phyloP scores from a whole-genome alignment of 2,113 vertebrate species.

The Gambusia affinis region DNA sequence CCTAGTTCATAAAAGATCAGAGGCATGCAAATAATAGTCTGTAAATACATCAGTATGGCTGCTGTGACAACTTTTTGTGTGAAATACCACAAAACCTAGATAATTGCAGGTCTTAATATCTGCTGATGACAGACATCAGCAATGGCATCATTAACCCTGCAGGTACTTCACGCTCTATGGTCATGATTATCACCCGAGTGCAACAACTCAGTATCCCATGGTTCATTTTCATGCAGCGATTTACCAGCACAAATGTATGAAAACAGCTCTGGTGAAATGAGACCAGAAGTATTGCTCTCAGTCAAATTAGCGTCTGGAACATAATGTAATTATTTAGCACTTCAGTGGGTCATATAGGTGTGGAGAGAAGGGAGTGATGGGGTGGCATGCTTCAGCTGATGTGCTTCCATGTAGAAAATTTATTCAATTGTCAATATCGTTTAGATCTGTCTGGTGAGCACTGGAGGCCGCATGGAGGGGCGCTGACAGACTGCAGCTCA shows the following conservation, averaged over 20 bases:
- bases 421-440: slow-evolving; percentile 81
- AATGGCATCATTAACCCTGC: slow-evolving; percentile 29
- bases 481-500: slow-evolving; percentile 55
- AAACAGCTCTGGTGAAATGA: slow-evolving; percentile 55
- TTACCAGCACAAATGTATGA: slow-evolving; percentile 46
- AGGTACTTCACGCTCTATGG: slow-evolving; percentile 20
- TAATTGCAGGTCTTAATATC: slow-evolving; percentile 26
- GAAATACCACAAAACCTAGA: not conserved
- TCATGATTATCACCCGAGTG: slow-evolving; percentile 31
- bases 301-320: slow-evolving; percentile 70
- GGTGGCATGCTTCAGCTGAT: slow-evolving; percentile 52
- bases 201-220: slow-evolving; percentile 11
- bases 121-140: slow-evolving; percentile 25
- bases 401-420: slow-evolving; percentile 74
- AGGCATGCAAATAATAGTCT: not conserved
- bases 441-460: slow-evolving; percentile 74
- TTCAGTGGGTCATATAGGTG: slow-evolving; percentile 52
- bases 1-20: not conserved
- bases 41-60: slow-evolving; percentile 9
- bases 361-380: slow-evolving; percentile 2
- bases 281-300: slow-evolving; percentile 66
- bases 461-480: slow-evolving; percentile 39
- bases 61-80: slow-evolving; percentile 3
- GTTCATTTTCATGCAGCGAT: slow-evolving; percentile 53
- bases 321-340: slow-evolving; percentile 79